Base-by-base conservation (phyloP, 2,797 vertebrate genomes). In the Orestias chungarensis region DNA sequence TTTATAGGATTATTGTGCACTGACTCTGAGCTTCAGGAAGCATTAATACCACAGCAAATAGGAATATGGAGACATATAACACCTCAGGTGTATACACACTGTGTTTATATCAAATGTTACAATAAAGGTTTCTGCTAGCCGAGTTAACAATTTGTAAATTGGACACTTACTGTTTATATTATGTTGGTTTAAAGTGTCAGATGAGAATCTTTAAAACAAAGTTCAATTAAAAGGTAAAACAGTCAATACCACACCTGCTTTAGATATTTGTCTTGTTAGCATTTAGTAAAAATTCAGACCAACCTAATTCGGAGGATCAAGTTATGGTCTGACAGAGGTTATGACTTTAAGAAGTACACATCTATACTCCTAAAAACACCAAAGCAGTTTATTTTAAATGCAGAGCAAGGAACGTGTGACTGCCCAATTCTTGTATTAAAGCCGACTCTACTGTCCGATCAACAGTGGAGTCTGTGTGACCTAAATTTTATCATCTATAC, bases 11-110 rank as follows among this genome's bases (percentile, higher is more conserved):
- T 47, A 85, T 84, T 87, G 86, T 31, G 85, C 86, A 88, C 88
- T 88, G 87, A 91, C 86, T 90, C 76, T 52, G 46, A 59, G 78
- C 86, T 87, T 88, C 76, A 78, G 75, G 78, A 85, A 81, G 76
- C 88, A 91, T 89, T 91, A 91, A 87, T 82, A 91, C 88, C 49
- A 80, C 44, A 77, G 84, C 71, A 76, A 61, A 86, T 50, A 64
- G 72, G 78, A 43, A 73, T 70, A 68, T 65, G 68, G 66, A 80
- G 44, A 78, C 75, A 81, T 47, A 71, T 38, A 72, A 25, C 67
- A 33, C 66, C 55, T 64, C 43, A 31, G 7, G 27, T 71, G 35
- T 78, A 57, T 50, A 70, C 69, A 78, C 70, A 59, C 42, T 67
- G 40, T 66, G 57, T 27, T 42, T 33, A 52, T 72, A 75, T 47